Evolutionary conservation across 1,140 invertebrate genomes (phyloP).

Genomic region (Leucophenga varia): DNA sequence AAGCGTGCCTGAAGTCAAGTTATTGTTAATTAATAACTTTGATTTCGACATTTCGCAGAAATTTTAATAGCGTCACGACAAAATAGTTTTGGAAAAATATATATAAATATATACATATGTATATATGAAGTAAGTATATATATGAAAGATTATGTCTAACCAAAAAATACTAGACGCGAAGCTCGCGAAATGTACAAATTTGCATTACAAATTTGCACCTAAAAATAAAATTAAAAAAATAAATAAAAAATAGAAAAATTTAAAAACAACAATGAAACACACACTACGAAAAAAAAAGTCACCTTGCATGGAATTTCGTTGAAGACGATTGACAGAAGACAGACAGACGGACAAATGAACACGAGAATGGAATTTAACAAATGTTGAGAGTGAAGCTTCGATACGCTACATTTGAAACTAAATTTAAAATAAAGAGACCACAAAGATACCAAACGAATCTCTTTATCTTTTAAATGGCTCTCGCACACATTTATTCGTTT

Average conservation of each 20-base stretch:
- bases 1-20: slow-evolving; percentile 49
- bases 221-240: slow-evolving; percentile 25
- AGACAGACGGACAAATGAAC: slow-evolving; percentile 13
- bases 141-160: slow-evolving; percentile 2
- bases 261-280: too few species aligned
- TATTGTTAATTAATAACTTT: slow-evolving; percentile 51
- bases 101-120: slow-evolving; percentile 15
- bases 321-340: slow-evolving; percentile 4
- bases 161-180: slow-evolving; percentile 8
- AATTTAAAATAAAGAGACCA: too few species aligned
- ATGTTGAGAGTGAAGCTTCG: too few species aligned
- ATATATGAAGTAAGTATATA: not conserved
- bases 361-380: too few species aligned
- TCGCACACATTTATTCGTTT: too few species aligned
- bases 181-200: slow-evolving; percentile 20
- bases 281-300: slow-evolving; percentile 43
- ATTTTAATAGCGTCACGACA: too few species aligned
- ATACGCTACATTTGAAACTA: too few species aligned
- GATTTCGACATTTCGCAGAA: slow-evolving; percentile 17
- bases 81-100: slow-evolving; percentile 4
- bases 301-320: slow-evolving; percentile 51
- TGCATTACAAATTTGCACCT: slow-evolving; percentile 51
- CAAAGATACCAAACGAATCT: too few species aligned
- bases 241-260: too few species aligned
- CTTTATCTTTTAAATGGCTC: too few species aligned